Evolutionary conservation across 2,888 invertebrate genomes (phyloP), one percentile per base, ranked within the genome.

Genomic region (Epistrophe eligans): DNA sequence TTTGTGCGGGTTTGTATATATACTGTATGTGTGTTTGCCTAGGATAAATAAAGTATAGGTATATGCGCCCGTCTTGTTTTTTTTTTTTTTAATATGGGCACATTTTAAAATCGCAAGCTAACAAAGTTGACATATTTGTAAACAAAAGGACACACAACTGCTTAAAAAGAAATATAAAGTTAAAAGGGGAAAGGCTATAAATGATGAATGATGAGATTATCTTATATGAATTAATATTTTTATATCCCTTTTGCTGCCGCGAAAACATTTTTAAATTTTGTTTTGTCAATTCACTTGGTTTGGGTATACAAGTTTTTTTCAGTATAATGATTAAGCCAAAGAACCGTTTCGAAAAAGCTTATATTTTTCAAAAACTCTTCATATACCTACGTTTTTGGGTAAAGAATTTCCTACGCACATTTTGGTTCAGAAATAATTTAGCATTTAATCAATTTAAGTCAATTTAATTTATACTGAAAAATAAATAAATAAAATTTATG

Each of bases 121-220:
- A 84, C 79, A 76, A 58, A 48, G 19, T 40, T 60, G 77, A 85
- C 84, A 81, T 77, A 55, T 72, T 77, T 72, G 80, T 67, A 72
- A 77, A 73, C 77, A 85, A 67, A 48, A 32, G 77, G 43, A 55
- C 38, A 52, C 38, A 70, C 32, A 32, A 32, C 58, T 48, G 66
- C 52, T 50, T 13, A 10, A 15, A 32, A 58, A 60, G 2, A 24
- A 24, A 24, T 2, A 24, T 2, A 24, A 24, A 2, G 24, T 24
- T 24, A 66, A 52, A 45, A 45, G 57, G 60, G 73, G 38, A 10
- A 55, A 55, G 80, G 58, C 19, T 57, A 73, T 4, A n/a, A 45
- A 72, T 84, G 84, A 81, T 85, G 84, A 72, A 85, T 85, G 58
- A 58, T 70, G 32, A 62, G 64, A 74, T 70, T 66, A 17, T 55